A percentile compares a stretch with the other conserved stretches of the same genome.
phyloP scores from a whole-genome alignment of 1,140 invertebrate species.

The Colletes gigas region DNA sequence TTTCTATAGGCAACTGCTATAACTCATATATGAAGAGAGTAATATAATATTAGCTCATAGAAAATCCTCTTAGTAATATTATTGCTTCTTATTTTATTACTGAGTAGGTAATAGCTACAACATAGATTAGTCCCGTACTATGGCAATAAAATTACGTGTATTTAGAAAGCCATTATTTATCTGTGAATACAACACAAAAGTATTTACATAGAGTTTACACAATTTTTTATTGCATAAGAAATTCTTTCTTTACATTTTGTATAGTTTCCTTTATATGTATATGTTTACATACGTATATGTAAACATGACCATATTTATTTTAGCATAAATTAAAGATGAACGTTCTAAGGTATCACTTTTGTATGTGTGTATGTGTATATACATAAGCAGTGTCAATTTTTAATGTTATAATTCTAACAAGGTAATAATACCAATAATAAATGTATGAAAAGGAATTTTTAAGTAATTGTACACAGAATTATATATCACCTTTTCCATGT shows the following conservation, averaged over 20 bases:
- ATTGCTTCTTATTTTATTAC: slow-evolving; percentile 14
- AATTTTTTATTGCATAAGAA: slow-evolving; percentile 26
- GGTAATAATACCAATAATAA: slow-evolving; percentile 56
- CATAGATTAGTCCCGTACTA: slow-evolving; percentile 40
- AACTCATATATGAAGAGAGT: slow-evolving; percentile 17
- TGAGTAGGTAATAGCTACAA: slow-evolving; percentile 14
- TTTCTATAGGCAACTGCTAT: slow-evolving; percentile 51
- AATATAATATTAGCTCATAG: slow-evolving; percentile 29
- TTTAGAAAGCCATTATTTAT: slow-evolving; percentile 20
- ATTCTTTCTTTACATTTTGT: slow-evolving; percentile 43
- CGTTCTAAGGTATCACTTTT: slow-evolving; percentile 27
- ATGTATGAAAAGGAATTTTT: slow-evolving; percentile 51
- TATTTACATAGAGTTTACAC: slow-evolving; percentile 9
- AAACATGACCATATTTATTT: slow-evolving; percentile 38
- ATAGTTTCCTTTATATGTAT: slow-evolving; percentile 32
- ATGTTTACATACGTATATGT: too few species aligned
- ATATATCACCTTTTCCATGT: slow-evolving; percentile 46
- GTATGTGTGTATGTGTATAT: slow-evolving; percentile 49
- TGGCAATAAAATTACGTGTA: slow-evolving; percentile 55
- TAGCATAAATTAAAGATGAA: slow-evolving; percentile 34
- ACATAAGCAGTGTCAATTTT: slow-evolving; percentile 60
- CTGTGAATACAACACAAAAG: background rate
- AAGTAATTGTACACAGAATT: slow-evolving; percentile 44
- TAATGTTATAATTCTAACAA: slow-evolving; percentile 53
- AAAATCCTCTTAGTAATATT: background rate